Conservation (phyloP, 1,140 invertebrate genomes). For the Bombyx mandarina region DNA sequence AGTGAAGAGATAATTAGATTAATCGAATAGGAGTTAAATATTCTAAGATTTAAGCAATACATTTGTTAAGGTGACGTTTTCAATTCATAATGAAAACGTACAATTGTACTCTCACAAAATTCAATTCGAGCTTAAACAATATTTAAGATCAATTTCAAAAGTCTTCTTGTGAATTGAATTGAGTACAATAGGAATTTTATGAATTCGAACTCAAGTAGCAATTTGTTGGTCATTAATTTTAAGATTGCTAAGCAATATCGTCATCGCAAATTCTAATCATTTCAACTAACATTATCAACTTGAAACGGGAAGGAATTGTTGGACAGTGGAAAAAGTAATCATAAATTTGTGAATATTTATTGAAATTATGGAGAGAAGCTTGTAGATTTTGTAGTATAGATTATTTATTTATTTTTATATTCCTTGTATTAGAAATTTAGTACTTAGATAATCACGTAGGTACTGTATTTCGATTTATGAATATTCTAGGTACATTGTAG, state of each 20-base stretch:
- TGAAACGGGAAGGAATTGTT: too few relatives aligned
- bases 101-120: too few relatives aligned
- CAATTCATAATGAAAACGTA: too few relatives aligned
- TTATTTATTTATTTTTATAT: background rate
- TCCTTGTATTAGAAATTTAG: background rate
- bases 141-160: too few relatives aligned
- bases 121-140: too few relatives aligned
- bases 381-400: background rate
- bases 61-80: too few relatives aligned
- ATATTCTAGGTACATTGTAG: too few relatives aligned
- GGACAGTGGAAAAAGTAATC: background rate
- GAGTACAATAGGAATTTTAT: constrained; percentile 13
- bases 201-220: constrained; percentile 19
- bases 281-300: too few relatives aligned
- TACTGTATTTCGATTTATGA: constrained; percentile 1
- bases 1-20: too few relatives aligned
- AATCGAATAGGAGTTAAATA: too few relatives aligned
- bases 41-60: too few relatives aligned
- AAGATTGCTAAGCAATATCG: constrained; percentile 64
- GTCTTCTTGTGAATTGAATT: too few relatives aligned
- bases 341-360: constrained; percentile 1
- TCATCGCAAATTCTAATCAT: constrained; percentile 34
- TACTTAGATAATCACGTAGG: background rate
- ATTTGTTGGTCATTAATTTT: constrained; percentile 27
- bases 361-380: background rate